Base-by-base conservation (phyloP, 2,888 invertebrate genomes). In the Xestia rhomboidea region DNA sequence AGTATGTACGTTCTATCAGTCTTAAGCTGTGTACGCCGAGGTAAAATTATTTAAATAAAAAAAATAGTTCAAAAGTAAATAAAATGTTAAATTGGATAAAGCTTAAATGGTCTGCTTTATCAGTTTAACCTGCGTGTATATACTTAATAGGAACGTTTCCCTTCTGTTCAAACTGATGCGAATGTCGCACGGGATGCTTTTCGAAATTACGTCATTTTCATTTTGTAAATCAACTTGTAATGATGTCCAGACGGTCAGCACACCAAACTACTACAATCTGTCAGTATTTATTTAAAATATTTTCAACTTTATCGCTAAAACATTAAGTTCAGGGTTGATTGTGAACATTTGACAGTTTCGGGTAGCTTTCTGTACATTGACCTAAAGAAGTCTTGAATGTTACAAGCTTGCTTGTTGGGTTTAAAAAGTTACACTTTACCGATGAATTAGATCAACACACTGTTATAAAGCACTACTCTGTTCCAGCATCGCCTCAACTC, bases 1-100 rank as follows among this genome's bases (percentile, higher is more conserved):
- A 70, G 72, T 79, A 72, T 68, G 76, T 78, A 76, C 51, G 27
- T 70, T 86, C 83, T 88, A 83, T 88, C 83, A 86, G 86, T 85
- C 82, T 76, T 64, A 41, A 54, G 54, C 77, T 77, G 64, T 80
- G 76, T 88, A 77, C 57, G 69, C 80, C 64, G 72, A 81, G 80
- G 66, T 76, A 49, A 84, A 81, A 63, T n/a, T 24, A 11, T 60
- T 69, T 34, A 30, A 15, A 13, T 13, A 7, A n/a, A 51, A 68
- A 51, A 60, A 57, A 68, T 7, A 24, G 21, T 82, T 74, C 4
- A 30, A 60, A 69, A 63, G 11, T 73, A 62, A 72, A 57, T 68
- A 51, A n/a, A n/a, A 44, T 72, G 46, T 41, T 44, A 63, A 66
- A 82, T 76, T 78, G 18, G 27, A n/a, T 67, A 74, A 71, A 27